These are phyloP conservation scores for Polypedilum pembai DNA, from an alignment of 1,140 invertebrate species.

Conservation along the genomic window DNA sequence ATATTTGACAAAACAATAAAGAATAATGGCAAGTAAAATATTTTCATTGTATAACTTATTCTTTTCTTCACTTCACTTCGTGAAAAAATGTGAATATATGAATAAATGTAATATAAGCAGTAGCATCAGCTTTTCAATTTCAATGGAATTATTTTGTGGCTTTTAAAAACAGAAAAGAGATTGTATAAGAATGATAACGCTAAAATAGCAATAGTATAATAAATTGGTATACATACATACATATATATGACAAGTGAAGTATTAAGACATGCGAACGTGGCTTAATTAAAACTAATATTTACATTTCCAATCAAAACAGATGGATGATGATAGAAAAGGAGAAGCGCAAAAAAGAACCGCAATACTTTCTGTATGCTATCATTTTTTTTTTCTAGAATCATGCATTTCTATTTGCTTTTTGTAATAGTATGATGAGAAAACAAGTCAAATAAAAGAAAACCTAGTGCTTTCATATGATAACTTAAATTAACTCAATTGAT, in stretches of 20 bases:
- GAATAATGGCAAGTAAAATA: too few relatives aligned
- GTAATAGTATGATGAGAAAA: neutral
- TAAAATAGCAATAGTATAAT: neutral
- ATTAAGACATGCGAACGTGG: neutral
- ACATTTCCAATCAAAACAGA: constrained; percentile 5
- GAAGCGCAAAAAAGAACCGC: neutral
- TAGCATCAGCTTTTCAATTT: too few relatives aligned
- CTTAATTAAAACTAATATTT: constrained; percentile 20
- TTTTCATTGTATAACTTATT: too few relatives aligned
- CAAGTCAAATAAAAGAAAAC: neutral
- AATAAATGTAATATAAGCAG: too few relatives aligned
- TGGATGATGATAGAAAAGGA: neutral
- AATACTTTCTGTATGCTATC: neutral
- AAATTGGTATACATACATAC: neutral
- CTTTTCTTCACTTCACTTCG: too few relatives aligned
- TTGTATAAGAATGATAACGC: neutral
- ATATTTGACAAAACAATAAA: neutral
- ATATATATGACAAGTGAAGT: neutral
- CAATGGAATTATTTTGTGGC: too few relatives aligned
- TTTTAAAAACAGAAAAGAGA: too few relatives aligned
- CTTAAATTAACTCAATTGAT: neutral
- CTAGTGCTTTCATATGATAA: neutral
- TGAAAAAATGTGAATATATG: too few relatives aligned
- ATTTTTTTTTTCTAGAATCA: neutral
- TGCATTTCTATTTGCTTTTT: too few relatives aligned